Evolutionary conservation across 2,797 vertebrate species (phyloP).

Genomic region (Alca torda): DNA sequence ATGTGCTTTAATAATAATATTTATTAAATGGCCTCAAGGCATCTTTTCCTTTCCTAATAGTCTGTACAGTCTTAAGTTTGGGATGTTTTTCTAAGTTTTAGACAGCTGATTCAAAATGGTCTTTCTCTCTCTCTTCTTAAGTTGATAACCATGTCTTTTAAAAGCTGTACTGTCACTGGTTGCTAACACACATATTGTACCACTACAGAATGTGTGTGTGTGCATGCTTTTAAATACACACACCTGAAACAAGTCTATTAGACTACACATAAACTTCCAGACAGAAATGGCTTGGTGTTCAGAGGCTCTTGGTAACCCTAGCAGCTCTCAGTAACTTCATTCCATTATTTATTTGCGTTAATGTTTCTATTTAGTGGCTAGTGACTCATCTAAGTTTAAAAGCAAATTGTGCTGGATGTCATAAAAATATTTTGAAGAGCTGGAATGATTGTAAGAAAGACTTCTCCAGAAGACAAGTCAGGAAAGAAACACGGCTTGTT

Average conservation of each 20-base stretch:
- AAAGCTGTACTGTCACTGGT: not conserved
- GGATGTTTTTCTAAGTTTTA: not conserved
- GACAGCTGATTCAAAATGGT: not conserved
- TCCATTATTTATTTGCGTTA: not conserved
- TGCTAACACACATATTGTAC: not conserved
- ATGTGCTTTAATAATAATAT: not conserved
- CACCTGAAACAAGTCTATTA: not conserved
- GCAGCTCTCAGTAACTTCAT: not conserved
- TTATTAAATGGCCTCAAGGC: not conserved
- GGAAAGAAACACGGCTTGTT: not conserved
- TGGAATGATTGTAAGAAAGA: not conserved
- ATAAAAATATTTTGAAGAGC: not conserved
- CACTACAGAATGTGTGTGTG: not conserved
- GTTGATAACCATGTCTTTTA: not conserved
- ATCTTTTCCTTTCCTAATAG: not conserved
- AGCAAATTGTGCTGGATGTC: not conserved
- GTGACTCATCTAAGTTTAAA: not conserved
- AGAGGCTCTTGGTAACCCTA: not conserved
- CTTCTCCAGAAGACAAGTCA: not conserved
- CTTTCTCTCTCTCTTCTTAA: not conserved
- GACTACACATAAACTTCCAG: not conserved
- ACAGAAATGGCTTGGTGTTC: not conserved
- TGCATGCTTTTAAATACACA: accelerated
- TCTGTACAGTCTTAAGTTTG: not conserved
- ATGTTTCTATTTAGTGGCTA: not conserved